Evolutionary conservation across 2,888 invertebrate genomes (phyloP).

Genomic region (Pycnomerus fuliginosus): DNA sequence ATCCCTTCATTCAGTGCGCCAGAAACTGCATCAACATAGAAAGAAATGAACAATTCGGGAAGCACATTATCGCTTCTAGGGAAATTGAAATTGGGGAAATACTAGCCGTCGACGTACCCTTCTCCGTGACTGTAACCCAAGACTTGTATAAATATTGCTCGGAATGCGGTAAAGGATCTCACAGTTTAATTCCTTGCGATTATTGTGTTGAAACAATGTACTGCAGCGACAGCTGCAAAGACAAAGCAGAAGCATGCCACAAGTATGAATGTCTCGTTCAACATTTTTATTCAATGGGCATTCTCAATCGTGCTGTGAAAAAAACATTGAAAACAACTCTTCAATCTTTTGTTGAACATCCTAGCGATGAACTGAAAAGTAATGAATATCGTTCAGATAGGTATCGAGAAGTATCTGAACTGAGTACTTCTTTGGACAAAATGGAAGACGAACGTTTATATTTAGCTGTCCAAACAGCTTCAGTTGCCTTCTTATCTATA

Average conservation of each 20-base stretch:
- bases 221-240: conserved; percentile 64
- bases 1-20: conserved; percentile 53
- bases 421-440: conserved; percentile 66
- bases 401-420: conserved; percentile 61
- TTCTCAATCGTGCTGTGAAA: conserved; percentile 60
- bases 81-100: conserved; percentile 72
- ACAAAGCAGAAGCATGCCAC: conserved; percentile 62
- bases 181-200: conserved; percentile 63
- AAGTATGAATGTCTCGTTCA: conserved; percentile 64
- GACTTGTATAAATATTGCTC: conserved; percentile 62
- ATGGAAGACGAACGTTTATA: conserved; percentile 67
- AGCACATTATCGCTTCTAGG: conserved; percentile 66
- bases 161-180: conserved; percentile 61
- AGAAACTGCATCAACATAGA: conserved; percentile 63
- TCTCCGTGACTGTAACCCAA: conserved; percentile 61
- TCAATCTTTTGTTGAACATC: conserved; percentile 51
- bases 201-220: conserved; percentile 64
- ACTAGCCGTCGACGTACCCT: conserved; percentile 74
- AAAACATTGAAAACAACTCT: conserved; percentile 66
- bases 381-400: conserved; percentile 54
- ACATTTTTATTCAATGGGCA: not conserved
- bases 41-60: conserved; percentile 61
- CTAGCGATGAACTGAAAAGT: conserved; percentile 37
- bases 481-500: conserved; percentile 64
- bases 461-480: conserved; percentile 63